Conservation (phyloP, 2,888 invertebrate genomes). For the Aporophyla lueneburgensis region DNA sequence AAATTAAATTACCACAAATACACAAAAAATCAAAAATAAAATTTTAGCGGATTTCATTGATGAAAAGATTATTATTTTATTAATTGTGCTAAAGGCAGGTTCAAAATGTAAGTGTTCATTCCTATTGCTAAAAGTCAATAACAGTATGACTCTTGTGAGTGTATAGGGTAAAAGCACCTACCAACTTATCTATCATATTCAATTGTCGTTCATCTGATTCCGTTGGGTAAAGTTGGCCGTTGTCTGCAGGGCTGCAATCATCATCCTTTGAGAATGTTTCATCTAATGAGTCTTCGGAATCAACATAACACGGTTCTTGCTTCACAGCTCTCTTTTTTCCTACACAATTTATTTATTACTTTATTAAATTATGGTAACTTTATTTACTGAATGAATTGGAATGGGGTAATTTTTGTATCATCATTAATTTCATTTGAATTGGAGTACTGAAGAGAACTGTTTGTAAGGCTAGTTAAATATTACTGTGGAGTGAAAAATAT, state of each 20-base stretch:
- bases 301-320: conserved; percentile 78
- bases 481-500: background rate
- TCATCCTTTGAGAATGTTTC: conserved; percentile 73
- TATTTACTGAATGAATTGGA: background rate
- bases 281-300: conserved; percentile 71
- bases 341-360: conserved; percentile 49
- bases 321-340: conserved; percentile 79
- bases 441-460: background rate
- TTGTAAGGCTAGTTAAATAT: background rate
- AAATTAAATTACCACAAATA: background rate
- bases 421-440: background rate
- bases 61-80: background rate
- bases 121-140: background rate
- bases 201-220: conserved; percentile 80
- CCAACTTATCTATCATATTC: conserved; percentile 83
- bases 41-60: background rate
- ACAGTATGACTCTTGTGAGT: background rate
- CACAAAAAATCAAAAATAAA: background rate
- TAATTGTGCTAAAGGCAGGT: background rate
- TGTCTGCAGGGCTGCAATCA: conserved; percentile 69
- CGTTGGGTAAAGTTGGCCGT: conserved; percentile 64
- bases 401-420: background rate
- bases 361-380: background rate
- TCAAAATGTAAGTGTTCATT: background rate
- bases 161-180: conserved; percentile 56